Conservation (phyloP, 2,797 vertebrate genomes). For the Schizothorax lantsangensis region DNA sequence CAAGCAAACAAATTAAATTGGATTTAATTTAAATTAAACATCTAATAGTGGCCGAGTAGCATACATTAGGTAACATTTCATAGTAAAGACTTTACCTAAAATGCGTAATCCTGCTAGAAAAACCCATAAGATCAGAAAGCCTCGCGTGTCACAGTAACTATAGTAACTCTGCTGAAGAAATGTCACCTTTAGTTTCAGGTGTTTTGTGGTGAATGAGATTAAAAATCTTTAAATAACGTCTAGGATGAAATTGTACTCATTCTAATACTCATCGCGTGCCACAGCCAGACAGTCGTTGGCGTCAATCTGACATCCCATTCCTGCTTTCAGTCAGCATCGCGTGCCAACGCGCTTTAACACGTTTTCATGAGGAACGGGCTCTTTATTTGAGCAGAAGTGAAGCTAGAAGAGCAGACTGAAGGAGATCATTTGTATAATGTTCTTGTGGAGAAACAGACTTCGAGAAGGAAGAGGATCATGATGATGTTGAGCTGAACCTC, state of each 20-base stretch:
- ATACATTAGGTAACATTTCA: not conserved
- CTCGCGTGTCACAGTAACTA: not conserved
- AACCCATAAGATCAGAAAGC: not conserved
- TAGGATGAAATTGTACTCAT: constrained; percentile 64
- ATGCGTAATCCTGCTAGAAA: not conserved
- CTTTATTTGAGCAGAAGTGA: constrained; percentile 54
- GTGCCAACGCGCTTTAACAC: constrained; percentile 49
- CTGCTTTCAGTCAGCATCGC: constrained; percentile 61
- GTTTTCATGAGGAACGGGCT: not conserved
- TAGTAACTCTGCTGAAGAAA: constrained; percentile 22
- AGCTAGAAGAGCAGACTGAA: not conserved
- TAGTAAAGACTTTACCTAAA: not conserved
- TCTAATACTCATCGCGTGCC: constrained; percentile 69
- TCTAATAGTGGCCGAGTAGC: not conserved
- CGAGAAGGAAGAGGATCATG: not conserved
- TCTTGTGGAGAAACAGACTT: no score
- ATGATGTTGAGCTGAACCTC: no score
- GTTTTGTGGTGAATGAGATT: constrained; percentile 35
- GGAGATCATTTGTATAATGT: not conserved
- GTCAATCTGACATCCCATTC: constrained; percentile 48
- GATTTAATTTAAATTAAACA: not conserved
- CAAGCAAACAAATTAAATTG: not conserved
- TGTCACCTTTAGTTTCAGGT: constrained; percentile 34
- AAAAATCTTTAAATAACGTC: constrained; percentile 52
- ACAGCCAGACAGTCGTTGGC: constrained; percentile 65